Base-by-base conservation (phyloP, 1,140 invertebrate genomes). In the Papilio xuthus region DNA sequence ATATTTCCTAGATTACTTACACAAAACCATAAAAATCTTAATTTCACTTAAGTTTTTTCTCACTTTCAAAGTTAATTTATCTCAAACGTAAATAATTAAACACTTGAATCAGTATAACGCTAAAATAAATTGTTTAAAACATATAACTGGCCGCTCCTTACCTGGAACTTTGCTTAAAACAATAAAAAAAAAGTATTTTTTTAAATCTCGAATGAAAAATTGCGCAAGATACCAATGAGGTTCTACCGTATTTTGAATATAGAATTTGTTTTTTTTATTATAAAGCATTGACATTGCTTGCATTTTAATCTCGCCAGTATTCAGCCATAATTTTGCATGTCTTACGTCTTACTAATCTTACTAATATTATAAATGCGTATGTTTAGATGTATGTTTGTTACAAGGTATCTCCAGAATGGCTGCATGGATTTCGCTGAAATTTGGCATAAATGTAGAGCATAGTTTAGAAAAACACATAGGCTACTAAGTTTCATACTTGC, bases 191-290 rank as follows among this genome's bases (percentile, higher is more conserved):
- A 78, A 53, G 32, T 80, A 76, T 84, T 84, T 80, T 79, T 82
- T 85, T 85, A 85, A 88, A 84, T 76, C 78, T 78, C 86, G 85
- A 89, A 89, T 89, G 88, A 88, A 83, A 85, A 86, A 83, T 84
- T 79, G 80, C 82, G 81, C 77, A 56, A 72, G 85, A 86, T 83
- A 85, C 82, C 81, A 79, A 81, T 81, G 78, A 84, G 84, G 84
- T 83, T 85, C 86, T 89, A 88, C 88, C 81, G 88, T 83, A 88
- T 88, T 89, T 89, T 83, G 84, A 85, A 86, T 85, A 83, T 74
- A 77, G 83, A 42, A 37, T 70, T 42, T 12, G 67, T 37, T 10
- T 41, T 28, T n/a, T 41, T 69, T 41, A 13, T 37, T 18, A 20
- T 37, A n/a, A 20, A 4, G 6, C 26, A 20, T 3, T 41, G 28